Evolutionary conservation across 2,113 vertebrate species (phyloP).

Genomic region (Gadus chalcogrammus): DNA sequence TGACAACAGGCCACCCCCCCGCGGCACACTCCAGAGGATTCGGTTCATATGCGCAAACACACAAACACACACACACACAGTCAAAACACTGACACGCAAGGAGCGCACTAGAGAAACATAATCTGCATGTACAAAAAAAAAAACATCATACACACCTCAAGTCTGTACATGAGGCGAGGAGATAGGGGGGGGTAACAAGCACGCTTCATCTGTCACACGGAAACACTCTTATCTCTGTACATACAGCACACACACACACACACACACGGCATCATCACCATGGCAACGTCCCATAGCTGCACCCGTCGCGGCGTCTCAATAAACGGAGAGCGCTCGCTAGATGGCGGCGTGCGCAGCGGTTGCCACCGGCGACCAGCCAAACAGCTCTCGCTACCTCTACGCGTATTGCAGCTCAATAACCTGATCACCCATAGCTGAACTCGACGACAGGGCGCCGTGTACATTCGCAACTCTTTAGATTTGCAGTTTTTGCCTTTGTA

Average conservation of each 20-base stretch:
- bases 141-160: constrained; percentile 60
- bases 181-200: constrained; percentile 32
- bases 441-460: constrained; percentile 42
- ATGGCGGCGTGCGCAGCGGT: constrained; percentile 11
- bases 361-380: constrained; percentile 35
- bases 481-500: constrained; percentile 65
- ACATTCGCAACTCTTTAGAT: constrained; percentile 54
- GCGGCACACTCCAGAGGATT: constrained; percentile 52
- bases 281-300: constrained; percentile 34
- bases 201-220: constrained; percentile 60
- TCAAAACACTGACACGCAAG: no score
- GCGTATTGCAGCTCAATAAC: constrained; percentile 52
- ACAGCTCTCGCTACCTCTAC: constrained; percentile 52
- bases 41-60: constrained; percentile 59
- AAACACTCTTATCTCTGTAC: constrained; percentile 66
- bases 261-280: constrained; percentile 43
- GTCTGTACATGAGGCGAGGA: constrained; percentile 56
- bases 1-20: constrained; percentile 51
- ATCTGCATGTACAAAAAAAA: constrained; percentile 82
- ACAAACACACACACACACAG: constrained; percentile 45
- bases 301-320: constrained; percentile 26
- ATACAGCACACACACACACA: constrained; percentile 68
- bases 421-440: constrained; percentile 57
- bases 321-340: constrained; percentile 18
- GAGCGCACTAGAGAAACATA: constrained; percentile 48